Evolutionary conservation across 2,888 invertebrate species (phyloP).

Genomic region (Nomada hirtipes): DNA sequence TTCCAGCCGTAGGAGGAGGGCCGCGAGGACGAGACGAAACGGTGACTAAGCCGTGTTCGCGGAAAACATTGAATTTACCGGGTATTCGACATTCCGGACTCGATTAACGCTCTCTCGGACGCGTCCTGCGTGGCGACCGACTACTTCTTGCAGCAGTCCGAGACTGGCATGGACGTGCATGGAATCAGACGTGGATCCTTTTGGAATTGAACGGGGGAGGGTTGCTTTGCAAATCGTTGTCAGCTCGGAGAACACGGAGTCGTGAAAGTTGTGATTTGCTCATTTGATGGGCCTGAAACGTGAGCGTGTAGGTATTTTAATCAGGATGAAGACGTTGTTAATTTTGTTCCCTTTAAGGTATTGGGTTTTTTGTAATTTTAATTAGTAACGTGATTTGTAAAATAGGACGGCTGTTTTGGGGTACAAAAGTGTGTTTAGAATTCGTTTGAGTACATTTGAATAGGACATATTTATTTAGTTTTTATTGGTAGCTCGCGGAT

Average conservation of each 20-base stretch:
- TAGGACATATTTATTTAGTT: too few species aligned
- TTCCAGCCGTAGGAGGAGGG: conserved; percentile 54
- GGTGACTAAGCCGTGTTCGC: conserved; percentile 76
- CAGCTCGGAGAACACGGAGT: neutral
- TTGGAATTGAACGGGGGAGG: neutral
- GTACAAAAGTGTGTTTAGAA: too few species aligned
- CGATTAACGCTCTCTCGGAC: conserved; percentile 64
- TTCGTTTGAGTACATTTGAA: too few species aligned
- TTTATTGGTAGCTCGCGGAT: too few species aligned
- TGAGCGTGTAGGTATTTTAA: neutral
- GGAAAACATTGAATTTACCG: conserved; percentile 69
- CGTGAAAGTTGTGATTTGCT: neutral
- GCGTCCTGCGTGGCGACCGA: conserved; percentile 47
- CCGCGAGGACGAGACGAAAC: conserved; percentile 45
- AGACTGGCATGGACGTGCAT: conserved; percentile 61
- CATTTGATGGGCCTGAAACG: neutral
- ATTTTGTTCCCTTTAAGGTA: too few species aligned
- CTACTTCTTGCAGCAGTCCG: conserved; percentile 61
- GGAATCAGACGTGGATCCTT: conserved; percentile 49
- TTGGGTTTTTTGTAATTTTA: too few species aligned
- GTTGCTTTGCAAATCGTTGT: conserved; percentile 14
- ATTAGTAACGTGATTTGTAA: too few species aligned
- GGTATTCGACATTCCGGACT: conserved; percentile 69
- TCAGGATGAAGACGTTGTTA: too few species aligned
- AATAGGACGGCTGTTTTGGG: too few species aligned